phyloP scores from a whole-genome alignment of 2,797 vertebrate species.

The Limnodromus scolopaceus region DNA sequence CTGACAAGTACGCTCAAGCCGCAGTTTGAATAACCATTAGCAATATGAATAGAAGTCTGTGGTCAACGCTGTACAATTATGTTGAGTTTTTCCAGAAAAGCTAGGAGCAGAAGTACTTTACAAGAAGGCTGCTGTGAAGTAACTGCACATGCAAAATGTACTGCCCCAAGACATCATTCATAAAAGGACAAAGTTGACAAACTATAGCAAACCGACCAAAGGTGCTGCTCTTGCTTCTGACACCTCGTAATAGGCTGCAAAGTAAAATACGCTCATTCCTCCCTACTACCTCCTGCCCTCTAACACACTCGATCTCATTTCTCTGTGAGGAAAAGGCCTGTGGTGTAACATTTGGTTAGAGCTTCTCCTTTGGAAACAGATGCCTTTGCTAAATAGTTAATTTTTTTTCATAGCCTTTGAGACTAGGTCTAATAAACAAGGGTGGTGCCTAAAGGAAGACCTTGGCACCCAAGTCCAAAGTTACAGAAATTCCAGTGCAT shows the following conservation, averaged over 20 bases:
- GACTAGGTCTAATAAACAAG: background rate
- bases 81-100: constrained; percentile 31
- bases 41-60: constrained; percentile 35
- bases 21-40: constrained; percentile 28
- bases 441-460: background rate
- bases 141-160: constrained; percentile 9
- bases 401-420: background rate
- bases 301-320: background rate
- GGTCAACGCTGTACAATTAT: background rate
- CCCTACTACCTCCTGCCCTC: background rate
- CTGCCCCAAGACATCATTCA: constrained; percentile 4
- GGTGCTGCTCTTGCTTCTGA: background rate
- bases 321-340: background rate
- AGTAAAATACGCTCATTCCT: background rate
- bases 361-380: background rate
- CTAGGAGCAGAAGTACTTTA: constrained; percentile 2
- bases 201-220: background rate
- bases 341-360: background rate
- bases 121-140: background rate
- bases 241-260: background rate
- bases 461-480: background rate
- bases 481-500: background rate
- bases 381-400: background rate
- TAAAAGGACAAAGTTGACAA: background rate
- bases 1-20: background rate